A percentile compares a stretch with the other conserved stretches of the same genome.
Evolutionary conservation across 2,888 invertebrate genomes (phyloP).

Genomic region (Ormyrus pomaceus): DNA sequence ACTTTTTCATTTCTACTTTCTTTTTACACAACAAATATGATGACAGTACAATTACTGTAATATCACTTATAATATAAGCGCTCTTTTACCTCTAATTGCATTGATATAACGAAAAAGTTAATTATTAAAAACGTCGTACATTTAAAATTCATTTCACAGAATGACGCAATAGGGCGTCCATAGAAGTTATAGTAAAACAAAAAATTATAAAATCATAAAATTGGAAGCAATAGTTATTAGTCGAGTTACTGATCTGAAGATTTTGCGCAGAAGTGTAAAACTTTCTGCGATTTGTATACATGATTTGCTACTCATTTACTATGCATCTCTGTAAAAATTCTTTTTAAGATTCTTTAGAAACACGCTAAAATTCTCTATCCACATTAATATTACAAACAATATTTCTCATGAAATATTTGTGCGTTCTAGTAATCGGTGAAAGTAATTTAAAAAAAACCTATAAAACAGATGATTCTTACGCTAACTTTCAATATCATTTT

Average conservation of each 20-base stretch:
- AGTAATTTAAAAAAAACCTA: conserved; percentile 36
- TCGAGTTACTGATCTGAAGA: conserved; percentile 42
- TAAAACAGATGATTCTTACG: conserved; percentile 36
- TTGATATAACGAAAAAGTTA: conserved; percentile 46
- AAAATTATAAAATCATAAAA: conserved; percentile 8
- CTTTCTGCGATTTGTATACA: conserved; percentile 10
- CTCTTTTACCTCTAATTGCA: conserved; percentile 45
- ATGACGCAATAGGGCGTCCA: conserved; percentile 11
- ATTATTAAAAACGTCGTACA: conserved; percentile 20
- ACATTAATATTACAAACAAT: conserved; percentile 5
- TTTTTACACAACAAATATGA: conserved; percentile 35
- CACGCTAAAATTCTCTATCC: background rate
- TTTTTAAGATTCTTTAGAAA: conserved; percentile 32
- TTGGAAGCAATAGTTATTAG: conserved; percentile 41
- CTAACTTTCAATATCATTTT: conserved; percentile 28
- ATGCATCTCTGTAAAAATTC: conserved; percentile 6
- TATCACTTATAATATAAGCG: conserved; percentile 46
- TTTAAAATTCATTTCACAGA: conserved; percentile 29
- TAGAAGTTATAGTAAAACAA: conserved; percentile 7
- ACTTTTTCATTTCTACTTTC: conserved; percentile 24
- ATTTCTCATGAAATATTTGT: conserved; percentile 30
- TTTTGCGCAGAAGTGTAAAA: conserved; percentile 16
- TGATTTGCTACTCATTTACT: conserved; percentile 24
- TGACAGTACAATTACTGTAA: conserved; percentile 44
- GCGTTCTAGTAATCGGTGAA: conserved; percentile 39